Conservation (phyloP, 2,888 invertebrate species). For the Luperina nickerlii region DNA sequence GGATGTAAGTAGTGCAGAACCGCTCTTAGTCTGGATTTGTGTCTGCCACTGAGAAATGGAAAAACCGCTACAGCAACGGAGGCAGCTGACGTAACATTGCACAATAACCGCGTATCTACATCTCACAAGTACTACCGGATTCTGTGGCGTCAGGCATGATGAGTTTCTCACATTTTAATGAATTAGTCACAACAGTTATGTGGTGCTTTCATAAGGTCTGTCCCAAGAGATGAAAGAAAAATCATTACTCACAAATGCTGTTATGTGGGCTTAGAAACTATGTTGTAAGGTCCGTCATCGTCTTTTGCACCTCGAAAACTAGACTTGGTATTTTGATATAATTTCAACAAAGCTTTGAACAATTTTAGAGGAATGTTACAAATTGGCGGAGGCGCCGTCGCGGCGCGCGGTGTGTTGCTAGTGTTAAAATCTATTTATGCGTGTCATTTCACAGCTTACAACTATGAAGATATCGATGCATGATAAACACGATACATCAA, state of each 20-base stretch:
- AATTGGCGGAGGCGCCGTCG: slow-evolving; percentile 46
- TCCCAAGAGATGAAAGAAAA: slow-evolving; percentile 30
- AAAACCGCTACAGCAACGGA: background rate
- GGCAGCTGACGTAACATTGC: slow-evolving; percentile 35
- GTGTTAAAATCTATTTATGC: slow-evolving; percentile 44
- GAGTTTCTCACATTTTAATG: slow-evolving; percentile 46
- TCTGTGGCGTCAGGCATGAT: slow-evolving; percentile 10
- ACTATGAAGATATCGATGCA: slow-evolving; percentile 28
- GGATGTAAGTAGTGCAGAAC: too few species aligned
- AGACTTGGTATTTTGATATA: slow-evolving; percentile 26
- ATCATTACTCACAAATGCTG: slow-evolving; percentile 30
- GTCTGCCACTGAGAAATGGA: background rate
- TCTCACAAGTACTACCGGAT: slow-evolving; percentile 30
- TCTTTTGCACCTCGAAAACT: slow-evolving; percentile 20
- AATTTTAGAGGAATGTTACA: slow-evolving; percentile 35
- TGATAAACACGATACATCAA: slow-evolving; percentile 52
- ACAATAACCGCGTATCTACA: slow-evolving; percentile 35
- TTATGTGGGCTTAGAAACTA: slow-evolving; percentile 10
- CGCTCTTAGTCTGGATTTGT: too few species aligned
- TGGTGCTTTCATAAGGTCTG: slow-evolving; percentile 38
- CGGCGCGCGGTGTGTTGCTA: slow-evolving; percentile 31
- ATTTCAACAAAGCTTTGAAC: slow-evolving; percentile 34
- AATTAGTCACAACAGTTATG: slow-evolving; percentile 41
- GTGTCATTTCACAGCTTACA: slow-evolving; percentile 30
- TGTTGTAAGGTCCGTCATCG: slow-evolving; percentile 18